Evolutionary conservation across 2,113 vertebrate species (phyloP), one percentile per base, ranked within the genome.

Genomic region (Hydrolagus affinis): DNA sequence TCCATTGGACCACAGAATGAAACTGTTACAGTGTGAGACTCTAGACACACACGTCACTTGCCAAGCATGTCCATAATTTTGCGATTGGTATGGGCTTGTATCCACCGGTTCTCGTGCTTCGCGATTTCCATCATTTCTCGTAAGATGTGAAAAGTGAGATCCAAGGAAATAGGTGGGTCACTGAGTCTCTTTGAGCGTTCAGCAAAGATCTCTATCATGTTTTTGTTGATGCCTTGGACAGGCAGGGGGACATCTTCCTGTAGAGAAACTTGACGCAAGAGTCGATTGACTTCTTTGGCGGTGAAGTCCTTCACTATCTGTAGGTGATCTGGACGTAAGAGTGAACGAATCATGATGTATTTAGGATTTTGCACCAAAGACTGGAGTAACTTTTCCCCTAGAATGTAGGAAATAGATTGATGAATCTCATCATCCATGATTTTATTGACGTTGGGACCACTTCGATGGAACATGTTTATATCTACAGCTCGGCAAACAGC

Each of bases 91-190:
- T 93, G 93, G 3, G 96, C 96, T 85, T 94, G 97, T 89, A 95
- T 93, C 70, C 92, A 91, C 90, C 96, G 94, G 87, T 92, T 96
- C 89, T 97, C 93, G 69, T 91, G 91, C 88, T 95, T 94, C 70
- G 95, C 95, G 89, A 96, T 94, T 86, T 96, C 94, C 88, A 98
- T 91, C 93, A 99, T 95, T 72, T 96, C 95, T 90, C 96, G 91
- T 85, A 99, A 93, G 78, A 98, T 92, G 92, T 97, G 96, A 92
- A 97, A 97, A 85, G 96, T 96, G 89, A 98, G 94, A 91, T 98
- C 96, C 86, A 98, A 96, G 87, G 97, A 98, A 74, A 98, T 93
- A 0, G 95, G 94, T 7, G 96, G 94, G 70, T 96, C 94, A 1
- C 94, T 92, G 87, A 90, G 90, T 85, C 97, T 91, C 86, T 95